phyloP scores from a whole-genome alignment of 92 coral and sea anemone genomes.

The Zoanthus gigantus region DNA sequence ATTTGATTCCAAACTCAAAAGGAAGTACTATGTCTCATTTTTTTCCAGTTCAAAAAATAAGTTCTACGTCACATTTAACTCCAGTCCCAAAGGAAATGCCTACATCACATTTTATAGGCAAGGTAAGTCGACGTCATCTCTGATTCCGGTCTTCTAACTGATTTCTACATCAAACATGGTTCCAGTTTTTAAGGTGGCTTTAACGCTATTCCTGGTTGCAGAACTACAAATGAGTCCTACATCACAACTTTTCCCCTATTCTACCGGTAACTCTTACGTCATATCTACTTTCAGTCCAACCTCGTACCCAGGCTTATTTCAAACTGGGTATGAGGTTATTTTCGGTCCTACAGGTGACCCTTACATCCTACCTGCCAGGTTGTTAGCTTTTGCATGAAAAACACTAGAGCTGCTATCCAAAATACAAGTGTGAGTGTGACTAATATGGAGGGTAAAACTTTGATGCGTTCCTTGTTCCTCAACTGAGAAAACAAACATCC shows the following conservation, averaged over 20 bases:
- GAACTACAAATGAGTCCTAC: background rate
- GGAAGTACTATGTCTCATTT: background rate
- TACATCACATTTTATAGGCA: no score
- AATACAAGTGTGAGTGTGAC: conserved; percentile 70
- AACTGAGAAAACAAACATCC: conserved; percentile 59
- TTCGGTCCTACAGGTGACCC: background rate
- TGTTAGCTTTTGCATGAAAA: conserved; percentile 87
- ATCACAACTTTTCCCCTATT: background rate
- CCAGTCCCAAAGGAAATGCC: no score
- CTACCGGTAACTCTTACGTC: background rate
- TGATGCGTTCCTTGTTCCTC: conserved; percentile 83
- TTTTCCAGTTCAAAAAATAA: background rate
- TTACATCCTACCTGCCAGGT: conserved; percentile 91
- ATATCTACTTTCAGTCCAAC: background rate
- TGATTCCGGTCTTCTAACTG: no score
- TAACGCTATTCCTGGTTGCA: no score
- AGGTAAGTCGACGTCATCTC: no score
- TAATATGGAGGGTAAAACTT: conserved; percentile 63
- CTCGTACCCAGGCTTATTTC: background rate
- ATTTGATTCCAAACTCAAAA: no score
- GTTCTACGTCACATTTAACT: no score
- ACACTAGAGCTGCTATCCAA: conserved; percentile 86
- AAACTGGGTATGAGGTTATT: no score
- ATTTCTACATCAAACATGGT: no score
- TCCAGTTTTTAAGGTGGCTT: no score